Evolutionary conservation across 2,888 invertebrate species (phyloP), one percentile per base, ranked within the genome.

Genomic region (Oscheius sp.): DNA sequence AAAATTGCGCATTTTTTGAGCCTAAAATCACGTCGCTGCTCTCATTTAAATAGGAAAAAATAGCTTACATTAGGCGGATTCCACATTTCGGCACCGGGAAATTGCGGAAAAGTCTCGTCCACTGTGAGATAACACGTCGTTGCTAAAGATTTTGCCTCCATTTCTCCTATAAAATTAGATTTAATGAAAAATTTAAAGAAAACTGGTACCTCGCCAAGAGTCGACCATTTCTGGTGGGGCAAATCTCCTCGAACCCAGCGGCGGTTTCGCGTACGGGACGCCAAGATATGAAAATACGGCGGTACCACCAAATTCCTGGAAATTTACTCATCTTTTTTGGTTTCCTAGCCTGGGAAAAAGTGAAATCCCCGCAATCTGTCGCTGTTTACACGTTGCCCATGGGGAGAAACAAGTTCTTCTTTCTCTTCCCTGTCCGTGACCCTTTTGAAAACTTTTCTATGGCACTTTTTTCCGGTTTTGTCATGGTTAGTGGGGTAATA

Each of bases 41-140:
- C n/a, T n/a, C n/a, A n/a, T n/a, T n/a, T n/a, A n/a, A 6, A 35
- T 21, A 5, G 16, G 21, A 16, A 56, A 27, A 13, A 59, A 5
- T 12, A 1, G n/a, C 59, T 59, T 12, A 93, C 93, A 25, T 95
- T 96, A 89, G 96, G 96, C 56, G 96, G 94, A 90, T 96, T 96
- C 96, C 96, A 97, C 93, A 96, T 94, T 88, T 93, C 93, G 69
- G 95, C 93, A 25, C 96, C 96, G 1, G 88, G 84, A 69, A 88
- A 88, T 41, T 86, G 82, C 1, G 88, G 87, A 70, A 88, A 88
- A 21, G 83, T 75, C 18, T 76, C 76, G 75, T 87, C 87, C 53
- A 80, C 79, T 16, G 87, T 85, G 74, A 81, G 78, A 71, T 76
- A 81, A 68, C 87, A 87, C 7, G 87, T 86, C 23, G 76, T 78